Evolutionary conservation across 1,140 invertebrate species (phyloP), one percentile per base, ranked within the genome.

Genomic region (Scaptomyza graminum): DNA sequence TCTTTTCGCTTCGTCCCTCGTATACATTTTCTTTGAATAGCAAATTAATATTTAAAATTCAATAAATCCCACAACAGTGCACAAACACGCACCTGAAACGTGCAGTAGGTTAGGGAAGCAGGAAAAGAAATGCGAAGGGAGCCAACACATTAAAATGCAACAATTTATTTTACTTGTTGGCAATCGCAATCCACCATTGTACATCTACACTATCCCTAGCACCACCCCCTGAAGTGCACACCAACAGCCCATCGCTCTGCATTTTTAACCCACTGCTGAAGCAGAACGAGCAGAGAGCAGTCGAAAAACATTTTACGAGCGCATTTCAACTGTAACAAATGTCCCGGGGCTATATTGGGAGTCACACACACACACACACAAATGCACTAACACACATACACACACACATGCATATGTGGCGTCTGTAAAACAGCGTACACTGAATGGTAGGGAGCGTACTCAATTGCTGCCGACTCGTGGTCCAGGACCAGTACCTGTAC

Each of bases 271-370:
- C 60, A 52, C 49, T 69, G 59, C 52, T 39, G 56, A 11, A 39
- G 22, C 46, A 60, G 39, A 54, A 25, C 41, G 31, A 73, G 43
- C 34, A 71, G 22, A 46, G 62, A 46, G 62, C n/a, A 44, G 47
- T 50, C 82, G 63, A 77, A 88, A 74, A 87, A 71, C 83, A 87
- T 88, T 88, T 88, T 88, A 88, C 83, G 76, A 83, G 84, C 73
- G 73, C 73, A 88, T 88, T 88, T 88, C 83, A 88, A 89, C 83
- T 88, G 83, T 88, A 88, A 88, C 83, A 89, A 88, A 89, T 88
- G 83, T 88, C 83, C 83, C 44, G 65, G 66, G 79, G 79, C 69
- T 59, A 71, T 68, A 75, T 69, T 61, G 72, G 37, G 44, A 67
- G 47, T n/a, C n/a, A n/a, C n/a, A n/a, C 63, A 59, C 60, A 63